Base-by-base conservation (phyloP, 2,888 invertebrate genomes). In the Drosophila niveifrons region DNA sequence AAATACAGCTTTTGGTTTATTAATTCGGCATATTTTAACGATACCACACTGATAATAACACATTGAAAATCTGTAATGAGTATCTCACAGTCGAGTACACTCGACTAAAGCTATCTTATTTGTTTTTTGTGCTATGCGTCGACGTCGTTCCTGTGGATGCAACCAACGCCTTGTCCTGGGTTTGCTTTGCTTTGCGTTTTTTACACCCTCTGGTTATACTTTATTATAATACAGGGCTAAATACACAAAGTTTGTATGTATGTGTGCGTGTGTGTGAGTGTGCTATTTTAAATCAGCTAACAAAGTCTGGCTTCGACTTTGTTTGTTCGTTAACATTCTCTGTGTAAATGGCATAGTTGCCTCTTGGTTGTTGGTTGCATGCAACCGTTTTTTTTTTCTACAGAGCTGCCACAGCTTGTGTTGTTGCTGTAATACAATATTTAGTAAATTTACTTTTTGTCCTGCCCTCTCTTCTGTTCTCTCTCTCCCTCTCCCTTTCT, bases 261-360 rank as follows among this genome's bases (percentile, higher is more conserved):
- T 8, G 13, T 9, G 13, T 31, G n/a, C 9, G 13, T 29, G 7
- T 8, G 4, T 17, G 13, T 9, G 29, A 43, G 56, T 72, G 75
- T 44, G 44, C 66, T 51, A 68, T 73, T 84, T 87, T 55, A 72
- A 85, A 85, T 75, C 70, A 75, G 82, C 75, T 75, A 71, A 85
- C 88, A 56, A 82, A 80, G 66, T 72, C 56, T 47, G 41, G 71
- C 66, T 71, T 81, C 50, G 75, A 75, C 70, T 75, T 86, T 88
- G 88, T 86, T 83, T 86, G 86, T 82, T 83, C 86, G 88, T 86
- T 83, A 86, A 78, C 87, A 75, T 85, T 72, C 69, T 64, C 39
- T 28, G 58, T 72, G 66, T 69, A 82, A 80, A 80, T 84, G 82
- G 66, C 76, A 66, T 47, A 61, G 86, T 71, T 41, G 39, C 39